Evolutionary conservation across 2,888 invertebrate species (phyloP).

Genomic region (Embidobia sp.): DNA sequence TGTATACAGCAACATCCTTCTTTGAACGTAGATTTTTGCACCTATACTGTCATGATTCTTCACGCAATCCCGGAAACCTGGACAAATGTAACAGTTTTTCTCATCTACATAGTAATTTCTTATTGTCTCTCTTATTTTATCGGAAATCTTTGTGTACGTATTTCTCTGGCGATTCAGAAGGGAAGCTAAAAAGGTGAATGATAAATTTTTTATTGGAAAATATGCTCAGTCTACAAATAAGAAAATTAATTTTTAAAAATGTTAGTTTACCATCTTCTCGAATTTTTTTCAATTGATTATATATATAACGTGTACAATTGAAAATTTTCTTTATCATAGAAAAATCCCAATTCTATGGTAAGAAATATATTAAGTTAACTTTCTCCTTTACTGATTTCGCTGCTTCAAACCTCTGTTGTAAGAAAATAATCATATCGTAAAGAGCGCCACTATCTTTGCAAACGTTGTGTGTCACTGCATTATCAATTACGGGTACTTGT

Average conservation of each 20-base stretch:
- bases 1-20: slow-evolving; percentile 23
- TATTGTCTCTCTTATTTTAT: slow-evolving; percentile 18
- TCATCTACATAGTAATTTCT: slow-evolving; percentile 15
- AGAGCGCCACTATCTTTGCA: slow-evolving; percentile 14
- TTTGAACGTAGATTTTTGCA: slow-evolving; percentile 25
- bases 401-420: slow-evolving; percentile 10
- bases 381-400: slow-evolving; percentile 10
- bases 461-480: slow-evolving; percentile 14
- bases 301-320: slow-evolving; percentile 16
- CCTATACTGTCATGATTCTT: not conserved
- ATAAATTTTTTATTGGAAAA: not conserved
- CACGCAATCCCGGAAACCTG: slow-evolving; percentile 13
- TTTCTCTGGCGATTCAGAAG: not conserved
- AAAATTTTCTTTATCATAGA: slow-evolving; percentile 24
- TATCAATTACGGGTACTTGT: slow-evolving; percentile 5
- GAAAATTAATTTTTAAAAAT: not conserved
- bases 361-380: slow-evolving; percentile 9
- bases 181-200: not conserved
- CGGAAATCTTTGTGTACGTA: slow-evolving; percentile 13
- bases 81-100: slow-evolving; percentile 27
- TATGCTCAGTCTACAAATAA: not conserved
- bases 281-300: slow-evolving; percentile 4
- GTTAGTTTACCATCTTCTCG: slow-evolving; percentile 8
- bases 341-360: slow-evolving; percentile 7
- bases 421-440: slow-evolving; percentile 7